A percentile compares a stretch with the other conserved stretches of the same genome.
Conservation (phyloP, 2,888 invertebrate species). For the Linnaemya tessellans region DNA sequence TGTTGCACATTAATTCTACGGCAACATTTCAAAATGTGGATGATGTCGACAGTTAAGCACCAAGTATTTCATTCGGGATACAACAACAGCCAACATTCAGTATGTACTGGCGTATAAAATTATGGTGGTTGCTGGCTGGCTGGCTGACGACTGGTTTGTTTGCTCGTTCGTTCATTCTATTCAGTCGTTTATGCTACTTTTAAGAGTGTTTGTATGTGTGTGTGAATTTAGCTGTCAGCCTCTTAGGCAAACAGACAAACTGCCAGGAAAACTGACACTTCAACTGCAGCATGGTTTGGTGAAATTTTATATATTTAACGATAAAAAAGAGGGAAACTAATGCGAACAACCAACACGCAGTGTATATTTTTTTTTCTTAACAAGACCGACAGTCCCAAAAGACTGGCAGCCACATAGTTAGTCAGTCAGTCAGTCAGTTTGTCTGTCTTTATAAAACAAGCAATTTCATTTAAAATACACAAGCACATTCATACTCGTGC, state of each 20-base stretch:
- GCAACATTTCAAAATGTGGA: conserved; percentile 57
- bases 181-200: not conserved
- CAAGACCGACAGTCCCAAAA: conserved; percentile 50
- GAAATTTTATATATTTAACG: conserved; percentile 58
- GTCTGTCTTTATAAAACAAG: conserved; percentile 27
- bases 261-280: conserved; percentile 47
- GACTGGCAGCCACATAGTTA: not conserved
- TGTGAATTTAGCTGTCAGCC: conserved; percentile 32
- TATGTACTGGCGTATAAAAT: conserved; percentile 26
- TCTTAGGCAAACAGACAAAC: conserved; percentile 25
- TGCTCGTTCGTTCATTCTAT: conserved; percentile 27
- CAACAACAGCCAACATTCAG: conserved; percentile 33
- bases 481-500: not conserved
- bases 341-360: conserved; percentile 56
- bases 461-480: conserved; percentile 54
- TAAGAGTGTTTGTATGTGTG: not conserved
- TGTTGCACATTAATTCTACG: conserved; percentile 42
- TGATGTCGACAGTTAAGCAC: conserved; percentile 62
- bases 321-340: conserved; percentile 62
- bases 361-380: conserved; percentile 36
- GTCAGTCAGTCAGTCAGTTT: not conserved
- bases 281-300: conserved; percentile 55
- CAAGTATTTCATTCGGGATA: conserved; percentile 63
- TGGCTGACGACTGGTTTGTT: conserved; percentile 1
- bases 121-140: conserved; percentile 47